phyloP scores from a whole-genome alignment of 2,888 invertebrate genomes.

The Yponomeuta sedellus region DNA sequence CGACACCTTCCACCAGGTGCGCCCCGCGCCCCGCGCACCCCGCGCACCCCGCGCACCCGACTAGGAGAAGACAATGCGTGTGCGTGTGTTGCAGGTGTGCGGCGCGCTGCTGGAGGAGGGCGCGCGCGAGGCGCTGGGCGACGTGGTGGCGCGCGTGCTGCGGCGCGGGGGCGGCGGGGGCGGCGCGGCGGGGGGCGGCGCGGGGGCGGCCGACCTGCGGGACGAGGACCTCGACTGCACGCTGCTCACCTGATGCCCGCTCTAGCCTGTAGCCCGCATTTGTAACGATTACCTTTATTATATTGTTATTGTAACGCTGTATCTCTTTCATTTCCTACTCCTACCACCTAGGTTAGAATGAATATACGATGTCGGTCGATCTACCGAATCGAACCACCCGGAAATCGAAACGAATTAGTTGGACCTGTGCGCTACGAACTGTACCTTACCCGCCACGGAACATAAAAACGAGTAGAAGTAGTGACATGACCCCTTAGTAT shows the following conservation, averaged over 20 bases:
- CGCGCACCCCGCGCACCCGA: no score
- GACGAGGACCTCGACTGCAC: constrained; percentile 96
- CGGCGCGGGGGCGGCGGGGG: constrained; percentile 88
- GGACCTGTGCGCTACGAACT: no score
- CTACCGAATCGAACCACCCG: no score
- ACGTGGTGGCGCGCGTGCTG: constrained; percentile 92
- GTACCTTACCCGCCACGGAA: no score
- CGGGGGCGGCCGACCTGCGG: constrained; percentile 78
- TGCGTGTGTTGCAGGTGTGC: constrained; percentile 76
- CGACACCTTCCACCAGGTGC: constrained; percentile 83
- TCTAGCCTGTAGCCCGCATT: neutral
- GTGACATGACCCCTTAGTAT: no score
- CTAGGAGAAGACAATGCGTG: neutral
- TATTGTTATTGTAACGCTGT: neutral
- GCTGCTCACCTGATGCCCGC: constrained; percentile 82
- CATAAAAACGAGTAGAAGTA: no score
- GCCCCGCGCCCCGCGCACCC: no score
- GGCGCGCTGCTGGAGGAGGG: constrained; percentile 88
- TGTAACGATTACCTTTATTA: neutral
- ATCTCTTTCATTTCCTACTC: neutral
- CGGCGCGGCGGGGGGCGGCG: constrained; percentile 88
- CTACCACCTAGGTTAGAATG: no score
- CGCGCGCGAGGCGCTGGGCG: constrained; percentile 90
- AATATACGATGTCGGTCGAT: no score
- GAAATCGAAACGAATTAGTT: no score